Base-by-base conservation (phyloP, 2,888 invertebrate species). In the Mechanitis mazaeus region DNA sequence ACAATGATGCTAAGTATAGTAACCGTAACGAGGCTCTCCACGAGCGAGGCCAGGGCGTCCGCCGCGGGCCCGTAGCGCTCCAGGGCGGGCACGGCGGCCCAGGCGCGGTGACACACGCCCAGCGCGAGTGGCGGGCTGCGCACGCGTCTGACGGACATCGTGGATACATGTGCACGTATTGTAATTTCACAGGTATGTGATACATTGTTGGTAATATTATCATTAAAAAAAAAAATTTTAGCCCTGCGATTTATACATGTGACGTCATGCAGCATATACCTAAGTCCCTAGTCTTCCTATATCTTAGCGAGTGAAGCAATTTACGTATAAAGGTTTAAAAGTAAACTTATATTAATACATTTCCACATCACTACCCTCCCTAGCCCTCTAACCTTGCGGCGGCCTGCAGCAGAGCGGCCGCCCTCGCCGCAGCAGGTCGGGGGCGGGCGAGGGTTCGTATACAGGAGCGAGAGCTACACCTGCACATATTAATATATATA, bases 391-490 rank as follows among this genome's bases (percentile, higher is more conserved):
- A 86, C 88, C 85, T 80, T 20, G 79, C 80, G 0, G 84, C 65
- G 1, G 77, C 66, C 2, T 73, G 75, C 5, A 89, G 71, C 0
- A 78, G 75, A 9, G 86, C 83, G 0, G 81, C 78, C 0, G 78
- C 72, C 3, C 75, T 73, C 0, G 85, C 87, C 2, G 78, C 77
- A 9, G 61, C 66, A 20, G 80, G 78, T 0, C 85, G 69, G 20
- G 87, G 71, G 0, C 81, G 77, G 33, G 82, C 71, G 64, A 87
- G 61, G 0, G 77, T 73, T 0, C 79, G 76, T 12, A 83, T 11
- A 0, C 71, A 69, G 1, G 71, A 59, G 28, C 74, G 71, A 2
- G 80, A 79, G 2, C 73, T 68, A n/a, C 66, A 67, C 33, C 87
- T 80, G 69, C 5, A 50, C 2, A 59, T 2, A 61, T 9, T 20